Base-by-base conservation (phyloP, 2,113 vertebrate species). In the Probosciger aterrimus region DNA sequence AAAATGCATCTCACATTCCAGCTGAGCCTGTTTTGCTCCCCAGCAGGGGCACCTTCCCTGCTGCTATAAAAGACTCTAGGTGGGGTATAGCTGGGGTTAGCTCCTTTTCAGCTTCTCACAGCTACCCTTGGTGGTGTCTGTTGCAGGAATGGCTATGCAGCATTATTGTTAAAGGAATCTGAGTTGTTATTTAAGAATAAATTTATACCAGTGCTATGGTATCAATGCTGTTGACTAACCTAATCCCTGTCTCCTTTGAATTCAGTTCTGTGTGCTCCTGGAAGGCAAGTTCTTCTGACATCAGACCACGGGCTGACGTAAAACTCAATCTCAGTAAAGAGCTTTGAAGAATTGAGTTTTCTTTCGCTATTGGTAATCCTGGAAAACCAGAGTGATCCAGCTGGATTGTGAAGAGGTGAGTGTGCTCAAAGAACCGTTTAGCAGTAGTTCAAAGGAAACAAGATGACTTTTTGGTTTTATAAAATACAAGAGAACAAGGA, bases 61-160 rank as follows among this genome's bases (percentile, higher is more conserved):
- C 27, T 88, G 55, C 46, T 82, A 13, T 52, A 50, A 64, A 52
- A 64, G 43, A n/a, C 33, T 44, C 10, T 10, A n/a, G 15, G 41
- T 35, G 18, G 27, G 27, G 7, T 10, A 2, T 1, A 75, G 15
- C 20, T 49, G 19, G 4, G 4, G 3, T 1, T 1, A 3, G 11
- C 10, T 46, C 6, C 4, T 44, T 68, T 47, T 71, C 10, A 35
- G 27, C 23, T 78, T 82, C n/a, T 69, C 50, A 6, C 0, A 11
- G 18, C 3, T 57, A 0, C 2, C 3, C 2, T 59, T 2, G 8
- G 35, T 11, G 8, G 11, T 82, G 8, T 16, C 50, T 5, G 3
- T 15, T 20, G 53, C 4, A 59, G 28, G 14, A 64, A 55, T 9
- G 6, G 4, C 14, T 81, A 7, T 27, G 8, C 43, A 55, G 8